These are phyloP conservation scores for Trypoxylon attenuatum DNA, from an alignment of 2,888 invertebrate species.

Conservation along the genomic window DNA sequence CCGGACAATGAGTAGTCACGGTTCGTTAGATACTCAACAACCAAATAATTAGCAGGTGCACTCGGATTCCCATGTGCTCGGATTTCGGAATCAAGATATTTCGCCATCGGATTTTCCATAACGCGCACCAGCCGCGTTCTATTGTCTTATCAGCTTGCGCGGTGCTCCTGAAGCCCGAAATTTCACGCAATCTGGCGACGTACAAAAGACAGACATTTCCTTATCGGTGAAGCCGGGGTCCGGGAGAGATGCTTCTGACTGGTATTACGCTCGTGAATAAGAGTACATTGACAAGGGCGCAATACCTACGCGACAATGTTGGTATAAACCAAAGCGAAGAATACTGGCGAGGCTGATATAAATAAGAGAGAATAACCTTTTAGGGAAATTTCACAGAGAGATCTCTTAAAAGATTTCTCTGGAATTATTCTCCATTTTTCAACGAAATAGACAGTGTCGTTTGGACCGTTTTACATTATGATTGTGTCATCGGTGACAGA, in stretches of 20 bases:
- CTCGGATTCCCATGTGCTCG: constrained; percentile 33
- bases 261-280: background rate
- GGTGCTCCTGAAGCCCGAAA: background rate
- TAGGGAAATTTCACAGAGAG: background rate
- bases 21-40: constrained; percentile 65
- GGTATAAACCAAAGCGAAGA: background rate
- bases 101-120: background rate
- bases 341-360: background rate
- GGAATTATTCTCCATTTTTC: background rate
- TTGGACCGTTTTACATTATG: too few species aligned
- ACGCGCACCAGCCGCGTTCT: background rate
- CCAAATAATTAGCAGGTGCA: constrained; percentile 61
- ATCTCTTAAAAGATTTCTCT: background rate
- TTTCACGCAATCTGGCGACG: constrained; percentile 2
- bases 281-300: constrained; percentile 6
- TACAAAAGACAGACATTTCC: background rate
- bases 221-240: background rate
- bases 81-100: constrained; percentile 28
- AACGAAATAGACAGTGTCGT: too few species aligned
- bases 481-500: too few species aligned
- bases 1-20: constrained; percentile 62
- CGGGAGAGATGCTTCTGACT: background rate
- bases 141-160: background rate
- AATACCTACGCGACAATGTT: background rate
- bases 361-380: background rate